Evolutionary conservation across 2,888 invertebrate genomes (phyloP).

Genomic region (Hydriomena furcata): DNA sequence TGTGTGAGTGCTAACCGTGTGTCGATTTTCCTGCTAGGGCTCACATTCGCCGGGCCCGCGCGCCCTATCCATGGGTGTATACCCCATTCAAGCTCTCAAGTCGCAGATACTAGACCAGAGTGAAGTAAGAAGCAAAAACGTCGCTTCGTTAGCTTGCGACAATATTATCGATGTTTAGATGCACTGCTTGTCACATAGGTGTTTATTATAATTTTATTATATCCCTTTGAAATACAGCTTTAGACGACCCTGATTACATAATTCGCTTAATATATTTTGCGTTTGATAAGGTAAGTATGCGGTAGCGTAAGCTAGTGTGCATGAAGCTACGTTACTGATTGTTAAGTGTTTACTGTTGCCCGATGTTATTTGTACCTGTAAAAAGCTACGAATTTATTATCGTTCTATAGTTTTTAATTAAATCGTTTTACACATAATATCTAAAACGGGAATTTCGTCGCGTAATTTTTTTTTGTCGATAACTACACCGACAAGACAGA

Average conservation of each 20-base stretch:
- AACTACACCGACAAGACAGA: too few relatives aligned
- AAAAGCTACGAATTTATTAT: conserved; percentile 33
- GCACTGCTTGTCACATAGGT: conserved; percentile 82
- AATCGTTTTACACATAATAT: too few relatives aligned
- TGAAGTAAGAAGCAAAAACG: conserved; percentile 89
- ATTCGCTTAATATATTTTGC: conserved; percentile 50
- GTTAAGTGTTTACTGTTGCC: conserved; percentile 47
- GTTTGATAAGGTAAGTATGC: conserved; percentile 51
- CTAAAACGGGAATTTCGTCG: too few relatives aligned
- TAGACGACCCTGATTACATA: conserved; percentile 22
- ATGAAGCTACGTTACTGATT: conserved; percentile 60
- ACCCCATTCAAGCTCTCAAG: conserved; percentile 94
- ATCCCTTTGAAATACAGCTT: conserved; percentile 16
- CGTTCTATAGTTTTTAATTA: conserved; percentile 7
- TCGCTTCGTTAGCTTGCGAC: conserved; percentile 75
- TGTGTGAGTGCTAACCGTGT: conserved; percentile 85
- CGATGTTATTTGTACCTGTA: conserved; percentile 39
- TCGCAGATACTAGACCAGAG: conserved; percentile 93
- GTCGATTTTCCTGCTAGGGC: conserved; percentile 87
- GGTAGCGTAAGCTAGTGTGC: conserved; percentile 61
- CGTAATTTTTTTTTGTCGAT: too few relatives aligned
- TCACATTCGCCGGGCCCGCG: conserved; percentile 96
- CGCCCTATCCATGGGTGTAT: conserved; percentile 94
- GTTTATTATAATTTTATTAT: conserved; percentile 47
- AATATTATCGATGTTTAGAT: conserved; percentile 77